Base-by-base conservation (phyloP, 2,888 invertebrate genomes). In the Pammene aurita region DNA sequence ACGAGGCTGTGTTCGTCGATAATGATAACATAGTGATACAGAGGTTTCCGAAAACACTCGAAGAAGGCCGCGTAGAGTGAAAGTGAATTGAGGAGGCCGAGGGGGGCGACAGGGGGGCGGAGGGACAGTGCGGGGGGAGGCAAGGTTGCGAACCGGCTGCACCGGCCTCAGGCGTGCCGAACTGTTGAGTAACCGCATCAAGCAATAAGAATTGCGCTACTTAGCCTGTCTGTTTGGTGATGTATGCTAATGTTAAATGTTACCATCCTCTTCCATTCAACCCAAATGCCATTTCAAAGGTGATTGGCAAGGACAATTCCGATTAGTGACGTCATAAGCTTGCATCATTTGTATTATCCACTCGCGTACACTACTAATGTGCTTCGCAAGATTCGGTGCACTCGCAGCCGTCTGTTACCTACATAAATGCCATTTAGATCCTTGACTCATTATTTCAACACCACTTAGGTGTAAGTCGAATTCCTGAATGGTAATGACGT, bases 91-190 rank as follows among this genome's bases (percentile, higher is more conserved):
- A 78, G 78, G 80, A 80, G 81, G 71, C 67, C 67, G 76, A 72
- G 69, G 74, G 75, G 71, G 73, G 64, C 60, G 66, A 66, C 56
- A 64, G 46, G 69, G 71, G 72, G 72, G 65, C 71, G 74, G 72
- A 58, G 54, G 68, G 70, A 72, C 72, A 63, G 69, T 70, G 74
- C 71, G 66, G 72, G 74, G 81, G 82, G 79, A 76, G 75, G 81
- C 91, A 90, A 91, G 91, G 91, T 88, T 91, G 89, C 86, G 83
- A 86, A 87, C 88, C 84, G 84, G 87, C 87, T 83, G 79, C 83
- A 82, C 84, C 79, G 80, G 83, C 84, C 84, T 80, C 80, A 87
- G 82, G 83, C 86, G 84, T 84, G 87, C 88, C 83, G 86, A 88
- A 88, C 87, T 85, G 83, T 90, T 90, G 89, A 85, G 91, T 89